Percentiles rank a stretch among this genome's conserved stretches.
Conservation (phyloP, 2,113 vertebrate genomes). For the Rhynchomys soricoides region DNA sequence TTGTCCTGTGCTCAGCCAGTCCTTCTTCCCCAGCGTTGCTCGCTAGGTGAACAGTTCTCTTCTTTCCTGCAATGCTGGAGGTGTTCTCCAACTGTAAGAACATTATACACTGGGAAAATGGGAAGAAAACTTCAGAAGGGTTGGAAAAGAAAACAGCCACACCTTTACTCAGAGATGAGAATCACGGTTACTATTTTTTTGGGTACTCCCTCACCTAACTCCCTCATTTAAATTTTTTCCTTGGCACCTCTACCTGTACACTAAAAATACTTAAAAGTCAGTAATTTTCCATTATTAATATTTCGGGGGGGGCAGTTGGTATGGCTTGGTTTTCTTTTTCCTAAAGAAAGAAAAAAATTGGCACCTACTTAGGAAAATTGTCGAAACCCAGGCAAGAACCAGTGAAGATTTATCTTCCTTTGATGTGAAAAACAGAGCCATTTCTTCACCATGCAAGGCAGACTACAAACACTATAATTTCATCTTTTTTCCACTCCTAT, state of each 20-base stretch:
- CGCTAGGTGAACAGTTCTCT: neutral
- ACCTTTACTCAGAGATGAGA: slow-evolving; percentile 25
- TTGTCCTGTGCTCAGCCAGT: neutral
- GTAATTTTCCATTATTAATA: slow-evolving; percentile 50
- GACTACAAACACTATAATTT: slow-evolving; percentile 27
- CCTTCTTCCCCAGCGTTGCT: neutral
- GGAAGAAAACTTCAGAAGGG: neutral
- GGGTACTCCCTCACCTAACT: neutral
- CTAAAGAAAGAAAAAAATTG: slow-evolving; percentile 47
- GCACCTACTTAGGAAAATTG: slow-evolving; percentile 57
- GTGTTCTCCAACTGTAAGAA: neutral
- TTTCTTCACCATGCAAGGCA: slow-evolving; percentile 38
- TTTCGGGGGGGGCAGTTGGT: too few relatives aligned
- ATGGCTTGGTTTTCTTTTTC: neutral
- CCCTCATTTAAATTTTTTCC: neutral
- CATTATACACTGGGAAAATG: neutral
- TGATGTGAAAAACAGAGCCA: slow-evolving; percentile 25
- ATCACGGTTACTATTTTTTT: neutral
- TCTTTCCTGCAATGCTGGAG: neutral
- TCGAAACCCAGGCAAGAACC: slow-evolving; percentile 52
- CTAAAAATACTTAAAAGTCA: slow-evolving; percentile 48
- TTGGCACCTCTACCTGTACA: neutral
- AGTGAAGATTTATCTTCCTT: slow-evolving; percentile 46
- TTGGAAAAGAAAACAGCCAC: neutral
- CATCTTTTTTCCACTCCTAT: slow-evolving; percentile 56